phyloP scores from a whole-genome alignment of 2,113 vertebrate species.

The Furnarius figulus region DNA sequence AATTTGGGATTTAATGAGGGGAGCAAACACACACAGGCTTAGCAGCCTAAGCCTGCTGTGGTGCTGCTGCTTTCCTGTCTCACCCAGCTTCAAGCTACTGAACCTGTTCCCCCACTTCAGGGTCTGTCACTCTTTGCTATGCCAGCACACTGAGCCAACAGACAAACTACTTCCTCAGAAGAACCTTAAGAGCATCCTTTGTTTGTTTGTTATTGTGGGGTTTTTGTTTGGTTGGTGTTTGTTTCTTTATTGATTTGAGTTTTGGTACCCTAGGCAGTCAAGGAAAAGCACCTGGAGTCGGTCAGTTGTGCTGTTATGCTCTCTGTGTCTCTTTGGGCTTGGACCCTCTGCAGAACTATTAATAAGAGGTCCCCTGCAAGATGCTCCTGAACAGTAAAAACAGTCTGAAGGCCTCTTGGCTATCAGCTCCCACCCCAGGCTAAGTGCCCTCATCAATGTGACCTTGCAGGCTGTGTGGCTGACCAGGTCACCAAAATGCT shows the following conservation, averaged over 20 bases:
- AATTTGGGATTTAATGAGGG: background rate
- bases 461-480: background rate
- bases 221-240: background rate
- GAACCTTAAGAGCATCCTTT: background rate
- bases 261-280: background rate
- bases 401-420: background rate
- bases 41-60: background rate
- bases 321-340: background rate
- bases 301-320: background rate
- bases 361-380: background rate
- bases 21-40: background rate
- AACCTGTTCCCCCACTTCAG: background rate
- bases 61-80: background rate
- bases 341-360: background rate
- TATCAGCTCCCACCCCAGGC: background rate
- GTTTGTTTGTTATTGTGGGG: background rate
- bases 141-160: background rate
- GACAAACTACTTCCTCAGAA: background rate
- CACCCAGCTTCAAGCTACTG: background rate
- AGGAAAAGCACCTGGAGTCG: background rate
- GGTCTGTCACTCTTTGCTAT: background rate
- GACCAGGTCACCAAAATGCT: background rate
- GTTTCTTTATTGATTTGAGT: background rate
- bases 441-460: background rate
- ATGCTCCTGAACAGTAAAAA: background rate